phyloP scores from a whole-genome alignment of 1,140 invertebrate species.

The Bombus waltoni region DNA sequence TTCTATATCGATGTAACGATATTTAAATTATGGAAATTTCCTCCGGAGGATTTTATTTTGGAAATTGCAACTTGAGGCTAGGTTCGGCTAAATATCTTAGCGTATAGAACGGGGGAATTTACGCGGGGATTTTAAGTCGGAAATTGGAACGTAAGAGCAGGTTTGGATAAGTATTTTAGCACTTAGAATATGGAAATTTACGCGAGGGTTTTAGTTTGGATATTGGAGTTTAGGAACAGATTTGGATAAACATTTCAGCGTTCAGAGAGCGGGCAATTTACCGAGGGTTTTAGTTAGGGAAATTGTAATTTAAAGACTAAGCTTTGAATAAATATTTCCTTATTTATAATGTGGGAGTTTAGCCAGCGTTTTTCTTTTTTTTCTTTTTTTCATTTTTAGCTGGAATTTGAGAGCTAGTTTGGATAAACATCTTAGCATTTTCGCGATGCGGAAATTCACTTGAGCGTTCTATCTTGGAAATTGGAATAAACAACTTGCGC shows the following conservation, averaged over 20 bases:
- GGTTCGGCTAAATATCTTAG: neutral
- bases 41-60: neutral
- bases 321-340: neutral
- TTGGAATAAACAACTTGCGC: too few relatives aligned
- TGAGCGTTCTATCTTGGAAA: too few relatives aligned
- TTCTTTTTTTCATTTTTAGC: too few relatives aligned
- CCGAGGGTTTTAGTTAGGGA: neutral
- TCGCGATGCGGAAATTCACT: too few relatives aligned
- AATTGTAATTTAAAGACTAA: neutral
- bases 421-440: too few relatives aligned
- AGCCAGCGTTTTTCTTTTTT: too few relatives aligned
- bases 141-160: neutral
- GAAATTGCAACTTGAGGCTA: too few relatives aligned
- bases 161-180: neutral
- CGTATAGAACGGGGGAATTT: neutral
- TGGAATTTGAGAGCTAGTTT: too few relatives aligned
- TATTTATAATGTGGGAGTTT: too few relatives aligned
- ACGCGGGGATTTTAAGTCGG: neutral
- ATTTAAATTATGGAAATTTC: neutral
- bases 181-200: neutral
- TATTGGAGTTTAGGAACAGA: neutral
- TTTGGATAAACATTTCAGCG: neutral
- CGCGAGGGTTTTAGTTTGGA: neutral
- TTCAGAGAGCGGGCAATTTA: neutral
- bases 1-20: too few relatives aligned